These are phyloP conservation scores for Agrotis ipsilon DNA, from an alignment of 2,888 invertebrate genomes.

Conservation along the genomic window DNA sequence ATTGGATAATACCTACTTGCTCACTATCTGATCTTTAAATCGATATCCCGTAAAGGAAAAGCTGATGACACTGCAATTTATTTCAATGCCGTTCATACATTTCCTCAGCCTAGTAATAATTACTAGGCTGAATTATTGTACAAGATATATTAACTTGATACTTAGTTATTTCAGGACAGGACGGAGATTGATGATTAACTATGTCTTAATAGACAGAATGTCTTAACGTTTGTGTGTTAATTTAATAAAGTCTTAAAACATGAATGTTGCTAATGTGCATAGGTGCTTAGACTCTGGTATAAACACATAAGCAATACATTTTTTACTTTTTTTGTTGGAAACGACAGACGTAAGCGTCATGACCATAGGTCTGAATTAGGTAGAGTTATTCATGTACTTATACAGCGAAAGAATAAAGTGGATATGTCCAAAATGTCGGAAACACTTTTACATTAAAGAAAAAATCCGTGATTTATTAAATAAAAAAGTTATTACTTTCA, in stretches of 20 bases:
- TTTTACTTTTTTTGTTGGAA: too few species aligned
- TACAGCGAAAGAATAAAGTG: too few species aligned
- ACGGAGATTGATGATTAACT: conserved; percentile 49
- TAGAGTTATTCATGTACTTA: too few species aligned
- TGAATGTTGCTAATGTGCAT: conserved; percentile 27
- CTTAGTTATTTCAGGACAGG: conserved; percentile 49
- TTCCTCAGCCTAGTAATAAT: conserved; percentile 37
- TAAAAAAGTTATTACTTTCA: too few species aligned
- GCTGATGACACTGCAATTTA: conserved; percentile 36
- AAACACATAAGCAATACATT: too few species aligned
- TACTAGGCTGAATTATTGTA: conserved; percentile 7
- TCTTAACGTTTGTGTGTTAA: conserved; percentile 27
- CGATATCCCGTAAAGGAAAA: conserved; percentile 20
- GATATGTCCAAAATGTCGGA: too few species aligned
- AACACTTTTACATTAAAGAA: too few species aligned
- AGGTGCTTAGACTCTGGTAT: conserved; percentile 3
- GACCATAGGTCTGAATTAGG: too few species aligned
- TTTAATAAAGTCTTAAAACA: conserved; percentile 28
- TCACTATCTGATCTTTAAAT: conserved; percentile 23
- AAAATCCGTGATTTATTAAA: too few species aligned
- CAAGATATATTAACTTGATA: conserved; percentile 29
- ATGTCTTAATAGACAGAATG: conserved; percentile 35
- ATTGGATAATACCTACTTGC: conserved; percentile 5
- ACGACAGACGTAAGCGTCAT: too few species aligned
- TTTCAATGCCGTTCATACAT: conserved; percentile 48